These are phyloP conservation scores for Muscina levida DNA, from an alignment of 2,888 invertebrate species.

Conservation along the genomic window DNA sequence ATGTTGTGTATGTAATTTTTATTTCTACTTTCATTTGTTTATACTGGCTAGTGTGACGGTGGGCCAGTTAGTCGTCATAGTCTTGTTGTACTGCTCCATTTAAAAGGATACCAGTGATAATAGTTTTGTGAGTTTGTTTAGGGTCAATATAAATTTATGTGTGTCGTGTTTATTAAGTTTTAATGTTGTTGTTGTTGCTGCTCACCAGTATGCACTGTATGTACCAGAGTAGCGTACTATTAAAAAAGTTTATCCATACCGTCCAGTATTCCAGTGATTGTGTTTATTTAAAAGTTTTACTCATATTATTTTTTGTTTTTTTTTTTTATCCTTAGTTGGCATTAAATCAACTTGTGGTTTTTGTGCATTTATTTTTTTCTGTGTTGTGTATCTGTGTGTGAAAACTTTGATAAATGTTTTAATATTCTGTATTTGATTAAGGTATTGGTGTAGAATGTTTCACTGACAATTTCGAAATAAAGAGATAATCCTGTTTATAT, in stretches of 20 bases:
- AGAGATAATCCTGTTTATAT: too few relatives aligned
- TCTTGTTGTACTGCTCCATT: slow-evolving; percentile 24
- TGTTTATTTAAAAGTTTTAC: slow-evolving; percentile 29
- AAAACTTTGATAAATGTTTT: slow-evolving; percentile 28
- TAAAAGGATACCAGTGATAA: slow-evolving; percentile 44
- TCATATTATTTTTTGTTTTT: slow-evolving; percentile 4
- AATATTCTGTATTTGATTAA: slow-evolving; percentile 4
- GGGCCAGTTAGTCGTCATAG: background rate
- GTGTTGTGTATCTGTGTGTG: background rate
- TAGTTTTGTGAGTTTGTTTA: slow-evolving; percentile 58
- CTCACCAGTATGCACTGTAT: background rate
- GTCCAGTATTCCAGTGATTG: background rate
- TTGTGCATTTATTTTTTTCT: slow-evolving; percentile 28
- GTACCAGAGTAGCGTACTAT: slow-evolving; percentile 11
- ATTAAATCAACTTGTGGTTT: slow-evolving; percentile 59
- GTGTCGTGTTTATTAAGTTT: background rate
- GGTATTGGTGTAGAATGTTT: slow-evolving; percentile 13
- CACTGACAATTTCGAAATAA: background rate
- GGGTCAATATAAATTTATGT: slow-evolving; percentile 56
- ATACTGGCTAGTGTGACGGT: too few relatives aligned
- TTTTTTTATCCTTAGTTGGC: slow-evolving; percentile 42
- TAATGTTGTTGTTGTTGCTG: background rate
- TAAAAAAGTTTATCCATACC: background rate
- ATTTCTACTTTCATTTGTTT: too few relatives aligned
- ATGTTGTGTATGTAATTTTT: too few relatives aligned